These are phyloP conservation scores for Oncorhynchus tshawytscha DNA, from an alignment of 2,113 vertebrate genomes.

Conservation along the genomic window DNA sequence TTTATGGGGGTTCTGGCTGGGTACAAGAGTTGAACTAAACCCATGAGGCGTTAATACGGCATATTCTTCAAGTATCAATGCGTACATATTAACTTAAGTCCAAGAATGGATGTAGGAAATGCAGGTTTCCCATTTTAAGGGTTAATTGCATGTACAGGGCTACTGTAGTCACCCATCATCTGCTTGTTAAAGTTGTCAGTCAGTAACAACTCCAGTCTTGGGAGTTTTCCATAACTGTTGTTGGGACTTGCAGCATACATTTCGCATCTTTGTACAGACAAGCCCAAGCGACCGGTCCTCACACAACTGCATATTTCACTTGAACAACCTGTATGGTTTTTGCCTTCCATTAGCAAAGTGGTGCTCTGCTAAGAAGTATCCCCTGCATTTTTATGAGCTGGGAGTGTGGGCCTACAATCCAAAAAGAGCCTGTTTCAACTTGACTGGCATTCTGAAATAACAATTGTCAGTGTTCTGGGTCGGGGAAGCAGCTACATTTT, in stretches of 20 bases:
- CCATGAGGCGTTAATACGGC: too few relatives aligned
- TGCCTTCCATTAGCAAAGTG: not conserved
- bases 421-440: not conserved
- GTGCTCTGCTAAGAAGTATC: not conserved
- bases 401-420: not conserved
- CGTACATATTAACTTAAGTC: too few relatives aligned
- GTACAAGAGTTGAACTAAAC: too few relatives aligned
- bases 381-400: not conserved
- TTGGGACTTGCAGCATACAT: not conserved
- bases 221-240: not conserved
- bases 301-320: not conserved
- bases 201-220: not conserved
- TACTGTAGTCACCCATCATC: conserved; percentile 26
- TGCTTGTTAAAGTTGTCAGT: conserved; percentile 30
- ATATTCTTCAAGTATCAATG: too few relatives aligned
- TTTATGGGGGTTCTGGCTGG: too few relatives aligned
- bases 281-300: not conserved
- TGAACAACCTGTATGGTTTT: not conserved
- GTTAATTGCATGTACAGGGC: not conserved
- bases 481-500: not conserved
- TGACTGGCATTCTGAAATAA: not conserved
- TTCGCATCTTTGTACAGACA: not conserved
- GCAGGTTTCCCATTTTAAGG: too few relatives aligned
- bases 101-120: not conserved
- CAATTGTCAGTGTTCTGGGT: not conserved